Evolutionary conservation across 2,113 vertebrate genomes (phyloP).

Genomic region (Tonatia bakeri): DNA sequence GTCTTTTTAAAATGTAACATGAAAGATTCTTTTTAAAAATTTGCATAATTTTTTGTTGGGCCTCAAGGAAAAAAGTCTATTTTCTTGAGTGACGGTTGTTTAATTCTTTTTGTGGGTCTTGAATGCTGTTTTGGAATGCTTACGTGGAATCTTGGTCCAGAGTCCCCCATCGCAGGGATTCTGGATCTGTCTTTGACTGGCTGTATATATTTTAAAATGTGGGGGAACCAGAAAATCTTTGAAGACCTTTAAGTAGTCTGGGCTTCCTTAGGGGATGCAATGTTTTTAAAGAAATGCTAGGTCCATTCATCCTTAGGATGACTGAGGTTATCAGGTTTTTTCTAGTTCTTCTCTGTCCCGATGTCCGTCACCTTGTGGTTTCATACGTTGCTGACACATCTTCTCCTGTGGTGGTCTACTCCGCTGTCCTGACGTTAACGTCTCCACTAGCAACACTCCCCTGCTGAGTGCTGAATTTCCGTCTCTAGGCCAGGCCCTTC

Average conservation of each 20-base stretch:
- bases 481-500: neutral
- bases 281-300: neutral
- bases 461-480: neutral
- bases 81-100: neutral
- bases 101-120: neutral
- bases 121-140: neutral
- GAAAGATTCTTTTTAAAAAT: neutral
- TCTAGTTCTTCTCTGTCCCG: neutral
- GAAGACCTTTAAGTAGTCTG: neutral
- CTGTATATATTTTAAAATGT: neutral
- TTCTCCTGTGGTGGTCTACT: neutral
- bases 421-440: neutral
- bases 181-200: neutral
- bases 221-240: neutral
- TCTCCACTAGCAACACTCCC: neutral
- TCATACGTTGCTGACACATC: neutral
- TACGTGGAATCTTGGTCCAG: neutral
- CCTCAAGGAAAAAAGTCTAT: neutral
- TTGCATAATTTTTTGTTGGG: neutral
- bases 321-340: neutral
- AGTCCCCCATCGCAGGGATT: neutral
- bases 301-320: neutral
- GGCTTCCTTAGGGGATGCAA: neutral
- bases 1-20: neutral
- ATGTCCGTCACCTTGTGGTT: neutral